These are phyloP conservation scores for Orycteropus afer DNA, from an alignment of 2,113 vertebrate species.

Conservation along the genomic window DNA sequence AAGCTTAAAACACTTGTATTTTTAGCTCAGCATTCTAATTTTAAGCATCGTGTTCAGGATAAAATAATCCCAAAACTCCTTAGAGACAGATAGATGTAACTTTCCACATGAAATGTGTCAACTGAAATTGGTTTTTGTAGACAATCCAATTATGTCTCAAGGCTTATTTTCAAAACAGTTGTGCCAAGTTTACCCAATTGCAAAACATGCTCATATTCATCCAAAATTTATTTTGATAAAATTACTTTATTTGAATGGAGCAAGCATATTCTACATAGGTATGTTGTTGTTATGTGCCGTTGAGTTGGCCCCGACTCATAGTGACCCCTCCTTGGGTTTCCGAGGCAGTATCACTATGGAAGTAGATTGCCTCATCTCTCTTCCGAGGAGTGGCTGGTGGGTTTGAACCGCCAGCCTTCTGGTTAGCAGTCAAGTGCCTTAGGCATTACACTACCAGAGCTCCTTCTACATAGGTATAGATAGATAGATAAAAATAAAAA, in stretches of 20 bases:
- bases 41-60: constrained; percentile 65
- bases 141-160: constrained; percentile 57
- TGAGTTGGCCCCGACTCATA: too few species aligned
- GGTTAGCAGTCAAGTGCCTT: too few species aligned
- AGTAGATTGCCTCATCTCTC: too few species aligned
- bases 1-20: constrained; percentile 74
- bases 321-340: too few species aligned
- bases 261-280: not conserved
- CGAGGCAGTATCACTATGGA: too few species aligned
- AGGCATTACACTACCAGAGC: too few species aligned
- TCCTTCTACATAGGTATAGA: not conserved
- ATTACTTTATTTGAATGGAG: not conserved
- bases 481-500: too few species aligned
- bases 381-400: too few species aligned
- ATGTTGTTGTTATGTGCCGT: too few species aligned
- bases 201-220: constrained; percentile 25
- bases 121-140: constrained; percentile 62
- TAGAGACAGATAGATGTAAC: constrained; percentile 71
- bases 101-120: constrained; percentile 72
- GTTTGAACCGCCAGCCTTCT: too few species aligned
- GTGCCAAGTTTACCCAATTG: constrained; percentile 49
- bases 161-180: not conserved
- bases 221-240: constrained; percentile 28
- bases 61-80: constrained; percentile 70
- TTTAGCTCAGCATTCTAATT: constrained; percentile 79